Evolutionary conservation across 2,113 vertebrate species (phyloP).

Genomic region (Anhinga anhinga): DNA sequence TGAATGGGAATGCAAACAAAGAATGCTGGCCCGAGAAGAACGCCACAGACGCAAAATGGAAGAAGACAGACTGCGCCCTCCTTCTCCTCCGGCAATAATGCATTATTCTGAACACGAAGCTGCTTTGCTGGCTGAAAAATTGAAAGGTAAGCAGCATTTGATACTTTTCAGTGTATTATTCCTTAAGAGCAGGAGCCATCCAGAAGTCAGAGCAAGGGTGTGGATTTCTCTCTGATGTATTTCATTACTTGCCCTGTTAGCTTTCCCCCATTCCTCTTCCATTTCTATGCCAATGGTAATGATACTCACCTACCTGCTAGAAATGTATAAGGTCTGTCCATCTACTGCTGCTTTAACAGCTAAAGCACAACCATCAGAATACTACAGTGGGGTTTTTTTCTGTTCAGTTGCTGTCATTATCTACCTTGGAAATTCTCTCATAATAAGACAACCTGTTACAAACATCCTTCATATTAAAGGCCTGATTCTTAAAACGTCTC

Average conservation of each 20-base stretch:
- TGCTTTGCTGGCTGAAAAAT: constrained; percentile 84
- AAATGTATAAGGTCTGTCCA: background rate
- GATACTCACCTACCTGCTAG: background rate
- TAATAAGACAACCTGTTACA: background rate
- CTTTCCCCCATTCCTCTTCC: background rate
- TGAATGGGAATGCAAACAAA: constrained; percentile 90
- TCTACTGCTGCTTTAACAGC: background rate
- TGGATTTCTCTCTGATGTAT: background rate
- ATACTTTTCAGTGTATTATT: background rate
- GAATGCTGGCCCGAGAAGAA: constrained; percentile 86
- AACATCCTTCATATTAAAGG: background rate
- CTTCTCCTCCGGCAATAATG: constrained; percentile 87
- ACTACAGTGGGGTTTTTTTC: background rate
- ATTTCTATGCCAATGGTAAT: background rate
- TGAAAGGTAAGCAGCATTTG: constrained; percentile 83
- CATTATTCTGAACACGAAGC: constrained; percentile 91
- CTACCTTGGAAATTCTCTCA: background rate
- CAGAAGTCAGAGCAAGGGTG: background rate
- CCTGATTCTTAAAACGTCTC: background rate
- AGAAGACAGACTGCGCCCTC: constrained; percentile 83
- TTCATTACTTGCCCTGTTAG: background rate
- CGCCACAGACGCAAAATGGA: constrained; percentile 86
- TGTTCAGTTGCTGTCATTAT: background rate
- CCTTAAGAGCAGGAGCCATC: background rate
- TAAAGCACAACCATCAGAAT: background rate